Evolutionary conservation across 2,113 vertebrate species (phyloP).

Genomic region (Thunnus thynnus): DNA sequence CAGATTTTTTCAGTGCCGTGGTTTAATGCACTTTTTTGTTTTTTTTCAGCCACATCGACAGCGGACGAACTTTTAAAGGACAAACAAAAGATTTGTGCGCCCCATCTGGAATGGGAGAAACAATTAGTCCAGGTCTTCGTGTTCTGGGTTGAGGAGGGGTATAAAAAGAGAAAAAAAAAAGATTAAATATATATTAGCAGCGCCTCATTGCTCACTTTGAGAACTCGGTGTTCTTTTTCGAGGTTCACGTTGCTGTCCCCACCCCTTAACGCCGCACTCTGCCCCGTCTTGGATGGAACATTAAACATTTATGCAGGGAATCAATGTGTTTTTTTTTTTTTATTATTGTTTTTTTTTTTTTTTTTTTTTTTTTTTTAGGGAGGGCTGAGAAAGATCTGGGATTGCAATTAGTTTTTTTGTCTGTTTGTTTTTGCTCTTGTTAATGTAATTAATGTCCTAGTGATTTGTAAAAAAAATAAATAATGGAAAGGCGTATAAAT

Average conservation of each 20-base stretch:
- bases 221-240: conserved; percentile 13
- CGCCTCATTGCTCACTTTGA: conserved; percentile 35
- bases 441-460: conserved; percentile 60
- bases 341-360: background rate
- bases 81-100: background rate
- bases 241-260: conserved; percentile 11
- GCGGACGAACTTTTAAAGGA: background rate
- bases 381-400: conserved; percentile 24
- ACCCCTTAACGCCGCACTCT: conserved; percentile 11
- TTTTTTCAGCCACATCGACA: conserved; percentile 7
- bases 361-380: conserved; percentile 28
- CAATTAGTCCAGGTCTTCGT: background rate
- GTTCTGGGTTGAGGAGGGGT: background rate
- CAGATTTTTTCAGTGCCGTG: conserved; percentile 22
- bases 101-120: conserved; percentile 52
- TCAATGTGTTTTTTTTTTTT: conserved; percentile 2
- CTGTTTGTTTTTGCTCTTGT: conserved; percentile 33
- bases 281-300: conserved; percentile 25
- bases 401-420: conserved; percentile 4
- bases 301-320: conserved; percentile 69
- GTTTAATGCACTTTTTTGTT: conserved; percentile 46
- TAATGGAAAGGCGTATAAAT: conserved; percentile 21
- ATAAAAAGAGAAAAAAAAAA: background rate
- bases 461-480: conserved; percentile 44
- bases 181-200: conserved; percentile 5